Evolutionary conservation across 2,797 vertebrate species (phyloP).

Genomic region (Bradypus variegatus): DNA sequence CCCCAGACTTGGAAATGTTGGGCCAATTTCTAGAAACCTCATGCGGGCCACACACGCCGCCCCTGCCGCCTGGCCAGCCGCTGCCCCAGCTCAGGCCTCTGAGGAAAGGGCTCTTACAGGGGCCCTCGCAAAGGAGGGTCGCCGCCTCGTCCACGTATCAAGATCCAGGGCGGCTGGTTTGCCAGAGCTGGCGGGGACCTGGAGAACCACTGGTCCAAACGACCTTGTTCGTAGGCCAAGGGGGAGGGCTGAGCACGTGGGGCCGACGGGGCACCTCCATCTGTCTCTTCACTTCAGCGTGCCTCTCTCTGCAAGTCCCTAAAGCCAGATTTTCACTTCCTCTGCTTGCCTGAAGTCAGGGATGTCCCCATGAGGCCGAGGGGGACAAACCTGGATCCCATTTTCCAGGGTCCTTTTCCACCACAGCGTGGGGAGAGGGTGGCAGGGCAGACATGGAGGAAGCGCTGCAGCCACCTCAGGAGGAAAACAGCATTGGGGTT

Average conservation of each 20-base stretch:
- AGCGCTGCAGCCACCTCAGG: fast-evolving
- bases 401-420: neutral
- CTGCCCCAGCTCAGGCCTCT: neutral
- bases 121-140: neutral
- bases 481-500: neutral
- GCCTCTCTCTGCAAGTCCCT: neutral
- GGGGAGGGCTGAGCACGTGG: neutral
- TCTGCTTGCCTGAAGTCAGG: neutral
- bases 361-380: neutral
- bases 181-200: neutral
- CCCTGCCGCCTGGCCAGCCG: no score
- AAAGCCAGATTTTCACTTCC: neutral
- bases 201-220: neutral
- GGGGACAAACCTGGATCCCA: neutral
- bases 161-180: no score
- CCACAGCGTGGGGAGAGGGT: neutral
- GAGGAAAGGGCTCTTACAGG: neutral
- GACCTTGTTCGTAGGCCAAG: neutral
- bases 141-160: fast-evolving
- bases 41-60: neutral
- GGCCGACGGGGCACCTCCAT: neutral
- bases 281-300: neutral
- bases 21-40: neutral
- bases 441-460: neutral
- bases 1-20: neutral